Percentiles rank a stretch among this genome's conserved stretches.
These are phyloP conservation scores for Poecilus cupreus DNA, from an alignment of 2,888 invertebrate genomes.

Conservation along the genomic window DNA sequence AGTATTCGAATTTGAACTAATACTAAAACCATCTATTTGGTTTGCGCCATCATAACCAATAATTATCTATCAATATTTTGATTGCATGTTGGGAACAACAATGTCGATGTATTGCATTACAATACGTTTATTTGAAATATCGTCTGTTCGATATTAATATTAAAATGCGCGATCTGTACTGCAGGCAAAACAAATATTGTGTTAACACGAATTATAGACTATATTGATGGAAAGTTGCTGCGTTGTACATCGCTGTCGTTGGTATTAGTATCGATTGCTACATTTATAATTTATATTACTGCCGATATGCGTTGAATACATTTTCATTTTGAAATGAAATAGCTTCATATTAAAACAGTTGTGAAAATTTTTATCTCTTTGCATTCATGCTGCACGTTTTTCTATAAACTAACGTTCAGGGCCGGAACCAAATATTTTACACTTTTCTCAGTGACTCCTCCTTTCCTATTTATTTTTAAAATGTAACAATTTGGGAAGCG, in stretches of 20 bases:
- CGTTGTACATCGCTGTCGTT: constrained; percentile 18
- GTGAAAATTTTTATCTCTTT: constrained; percentile 12
- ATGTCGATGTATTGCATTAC: constrained; percentile 47
- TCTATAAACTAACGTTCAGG: constrained; percentile 21
- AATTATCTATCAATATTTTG: constrained; percentile 57
- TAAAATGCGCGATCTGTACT: constrained; percentile 51
- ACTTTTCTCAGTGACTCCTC: no score
- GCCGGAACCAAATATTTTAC: no score
- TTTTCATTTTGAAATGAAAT: constrained; percentile 27
- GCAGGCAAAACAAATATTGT: constrained; percentile 53
- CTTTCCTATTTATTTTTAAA: no score
- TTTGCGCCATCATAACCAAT: constrained; percentile 45
- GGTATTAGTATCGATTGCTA: constrained; percentile 32
- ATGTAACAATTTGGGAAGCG: no score
- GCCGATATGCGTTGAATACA: neutral
- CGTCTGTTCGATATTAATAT: constrained; percentile 54
- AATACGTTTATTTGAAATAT: constrained; percentile 52
- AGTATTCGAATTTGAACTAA: constrained; percentile 33
- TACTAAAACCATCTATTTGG: constrained; percentile 47
- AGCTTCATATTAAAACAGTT: constrained; percentile 22
- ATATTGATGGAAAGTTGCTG: constrained; percentile 49
- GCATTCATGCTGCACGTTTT: neutral
- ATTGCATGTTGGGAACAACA: constrained; percentile 52
- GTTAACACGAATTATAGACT: constrained; percentile 55
- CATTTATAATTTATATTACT: constrained; percentile 32